phyloP scores from a whole-genome alignment of 2,797 vertebrate genomes.

The Nannoperca australis region DNA sequence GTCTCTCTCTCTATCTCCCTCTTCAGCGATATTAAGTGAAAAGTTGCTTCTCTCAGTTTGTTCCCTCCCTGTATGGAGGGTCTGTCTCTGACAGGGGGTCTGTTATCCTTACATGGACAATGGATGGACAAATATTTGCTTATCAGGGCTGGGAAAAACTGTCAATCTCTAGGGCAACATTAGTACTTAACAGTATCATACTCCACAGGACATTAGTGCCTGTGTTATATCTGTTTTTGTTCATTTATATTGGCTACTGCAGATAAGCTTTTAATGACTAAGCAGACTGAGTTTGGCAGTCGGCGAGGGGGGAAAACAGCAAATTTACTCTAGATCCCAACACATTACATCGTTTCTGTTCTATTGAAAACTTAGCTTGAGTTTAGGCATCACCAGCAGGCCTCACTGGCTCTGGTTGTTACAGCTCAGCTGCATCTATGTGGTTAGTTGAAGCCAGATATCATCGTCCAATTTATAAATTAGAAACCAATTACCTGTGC shows the following conservation, averaged over 20 bases:
- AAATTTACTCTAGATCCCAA: constrained; percentile 31
- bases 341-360: background rate
- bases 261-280: constrained; percentile 64
- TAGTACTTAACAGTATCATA: constrained; percentile 53
- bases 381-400: background rate
- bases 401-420: background rate
- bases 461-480: background rate
- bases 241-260: constrained; percentile 65
- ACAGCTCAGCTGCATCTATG: background rate
- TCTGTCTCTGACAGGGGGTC: constrained; percentile 56
- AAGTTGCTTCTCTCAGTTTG: constrained; percentile 22
- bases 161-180: constrained; percentile 59
- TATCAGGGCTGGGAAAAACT: constrained; percentile 65
- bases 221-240: constrained; percentile 65
- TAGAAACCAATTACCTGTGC: background rate
- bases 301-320: constrained; percentile 13
- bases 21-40: constrained; percentile 32
- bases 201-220: constrained; percentile 48
- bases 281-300: constrained; percentile 46
- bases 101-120: constrained; percentile 67
- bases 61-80: constrained; percentile 16
- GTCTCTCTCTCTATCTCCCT: constrained; percentile 36
- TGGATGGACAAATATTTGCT: constrained; percentile 75
- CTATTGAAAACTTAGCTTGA: background rate
- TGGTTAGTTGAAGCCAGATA: background rate